Evolutionary conservation across 2,888 invertebrate species (phyloP).

Genomic region (Maniola hyperantus): DNA sequence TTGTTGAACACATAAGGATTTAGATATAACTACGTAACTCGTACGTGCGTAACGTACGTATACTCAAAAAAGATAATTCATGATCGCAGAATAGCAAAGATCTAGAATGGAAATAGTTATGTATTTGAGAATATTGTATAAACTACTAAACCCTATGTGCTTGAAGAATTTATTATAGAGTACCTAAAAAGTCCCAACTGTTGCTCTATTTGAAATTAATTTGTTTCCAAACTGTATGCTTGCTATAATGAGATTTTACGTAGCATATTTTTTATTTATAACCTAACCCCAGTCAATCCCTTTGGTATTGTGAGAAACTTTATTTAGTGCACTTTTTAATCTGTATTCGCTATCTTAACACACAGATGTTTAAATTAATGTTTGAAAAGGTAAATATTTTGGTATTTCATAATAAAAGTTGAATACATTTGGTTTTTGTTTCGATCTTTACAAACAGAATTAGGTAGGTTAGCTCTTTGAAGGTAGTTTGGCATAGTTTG

Average conservation of each 20-base stretch:
- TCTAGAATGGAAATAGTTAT: neutral
- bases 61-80: constrained; percentile 25
- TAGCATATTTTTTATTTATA: neutral
- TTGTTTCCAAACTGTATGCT: neutral
- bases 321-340: constrained; percentile 18
- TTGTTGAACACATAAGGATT: constrained; percentile 56
- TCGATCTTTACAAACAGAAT: neutral
- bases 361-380: constrained; percentile 51
- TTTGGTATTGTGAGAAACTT: neutral
- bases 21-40: too few relatives aligned
- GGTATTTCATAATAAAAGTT: constrained; percentile 70
- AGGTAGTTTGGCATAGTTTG: neutral
- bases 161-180: too few relatives aligned
- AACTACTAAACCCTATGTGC: too few relatives aligned
- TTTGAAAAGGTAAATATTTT: constrained; percentile 62
- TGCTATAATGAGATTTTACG: neutral
- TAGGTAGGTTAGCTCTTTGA: neutral
- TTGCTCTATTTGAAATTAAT: too few relatives aligned
- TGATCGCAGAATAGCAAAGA: neutral
- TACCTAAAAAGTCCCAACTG: too few relatives aligned
- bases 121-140: too few relatives aligned
- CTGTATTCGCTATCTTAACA: constrained; percentile 11
- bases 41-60: too few relatives aligned
- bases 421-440: constrained; percentile 44
- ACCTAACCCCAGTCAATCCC: neutral